Evolutionary conservation across 2,797 vertebrate species (phyloP), one percentile per base, ranked within the genome.

Genomic region (Melanotaenia pygmaea): DNA sequence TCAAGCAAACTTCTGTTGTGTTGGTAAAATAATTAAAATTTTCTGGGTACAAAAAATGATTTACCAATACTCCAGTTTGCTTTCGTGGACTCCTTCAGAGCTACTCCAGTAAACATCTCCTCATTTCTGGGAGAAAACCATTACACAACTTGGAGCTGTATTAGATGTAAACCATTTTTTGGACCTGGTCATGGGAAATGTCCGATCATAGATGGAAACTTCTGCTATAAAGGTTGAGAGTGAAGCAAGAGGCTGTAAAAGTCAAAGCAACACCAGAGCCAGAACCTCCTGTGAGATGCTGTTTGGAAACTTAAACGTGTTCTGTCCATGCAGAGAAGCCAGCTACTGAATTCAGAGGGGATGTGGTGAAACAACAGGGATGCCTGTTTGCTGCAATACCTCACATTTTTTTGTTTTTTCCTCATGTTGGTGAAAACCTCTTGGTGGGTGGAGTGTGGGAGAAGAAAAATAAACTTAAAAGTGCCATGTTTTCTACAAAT

Each of bases 171-270:
- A 67, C 78, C 16, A 62, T 79, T 30, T 80, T 86, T 88, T 92
- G 89, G 89, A 91, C 32, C 53, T 0, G 47, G 66, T 67, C 18
- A 67, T 69, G 80, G 92, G 91, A 93, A 93, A 93, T 75, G 74
- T 88, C 47, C 24, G 81, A 85, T 93, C 92, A 93, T 90, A 72
- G 83, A 76, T 91, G 90, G 90, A 92, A 92, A 92, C 85, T 88
- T 92, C 76, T 90, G 85, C 82, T 89, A 69, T 80, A 51, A 58
- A 61, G 76, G 72, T 82, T 5, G 67, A 51, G 76, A 85, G 74
- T 71, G 51, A 83, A 83, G 81, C 78, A 64, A 72, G 62, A 62
- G 72, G 76, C 75, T 50, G 8, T 67, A 73, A 73, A 80, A 74
- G 79, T 80, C 75, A 80, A 70, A 74, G 28, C 22, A 50, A 54